Evolutionary conservation across 2,797 vertebrate genomes (phyloP), one percentile per base, ranked within the genome.

Genomic region (Anisognathus igniventris): DNA sequence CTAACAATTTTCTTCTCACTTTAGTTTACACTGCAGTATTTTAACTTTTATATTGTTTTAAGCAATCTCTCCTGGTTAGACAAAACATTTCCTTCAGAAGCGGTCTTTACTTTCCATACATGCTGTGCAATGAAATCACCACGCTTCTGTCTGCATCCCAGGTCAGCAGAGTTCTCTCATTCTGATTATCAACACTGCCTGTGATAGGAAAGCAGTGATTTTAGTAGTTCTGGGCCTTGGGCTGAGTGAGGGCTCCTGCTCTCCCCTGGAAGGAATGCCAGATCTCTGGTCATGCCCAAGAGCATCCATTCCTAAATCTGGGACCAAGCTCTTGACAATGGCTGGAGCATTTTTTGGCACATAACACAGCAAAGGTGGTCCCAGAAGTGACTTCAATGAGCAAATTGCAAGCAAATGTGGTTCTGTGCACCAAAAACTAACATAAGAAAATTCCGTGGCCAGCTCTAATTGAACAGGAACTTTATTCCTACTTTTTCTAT

Each of bases 201-300:
- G 13, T 53, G 65, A n/a, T 14, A 4, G 0, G 42, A 83, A 90
- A 66, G 12, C 48, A 44, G 24, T 37, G 33, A 12, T 30, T 88
- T 90, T 47, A 51, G 20, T 28, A 74, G 39, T 53, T 47, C 47
- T 66, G 51, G 45, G 24, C 45, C 35, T 72, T 66, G 27, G 64
- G 30, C 37, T 77, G 47, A 58, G 18, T 0, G 1, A 61, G 30
- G 37, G 47, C 54, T 88, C 42, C 90, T 95, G 90, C 92, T 66
- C 88, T 94, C 85, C 85, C 24, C 73, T 75, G 90, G 86, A 86
- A 91, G 54, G 82, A 95, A 90, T 92, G 47, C 21, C 42, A 74
- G 31, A 19, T 37, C 44, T 50, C 65, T 82, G 33, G 33, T 58
- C 50, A 53, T 4, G 0, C 42, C 30, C 50, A 28, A n/a, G 14